phyloP scores from a whole-genome alignment of 2,888 invertebrate genomes.

The Polyommatus icarus region DNA sequence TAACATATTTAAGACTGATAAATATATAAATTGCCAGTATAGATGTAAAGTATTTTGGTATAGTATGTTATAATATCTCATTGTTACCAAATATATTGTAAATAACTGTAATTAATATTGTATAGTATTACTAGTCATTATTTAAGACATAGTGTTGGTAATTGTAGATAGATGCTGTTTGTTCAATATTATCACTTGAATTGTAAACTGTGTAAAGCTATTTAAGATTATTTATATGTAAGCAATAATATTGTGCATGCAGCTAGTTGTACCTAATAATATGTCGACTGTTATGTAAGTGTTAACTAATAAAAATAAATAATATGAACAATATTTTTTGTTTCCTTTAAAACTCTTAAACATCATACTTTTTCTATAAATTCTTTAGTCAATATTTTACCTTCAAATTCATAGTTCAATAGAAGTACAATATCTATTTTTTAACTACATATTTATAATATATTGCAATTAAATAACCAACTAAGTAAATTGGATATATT shows the following conservation, averaged over 20 bases:
- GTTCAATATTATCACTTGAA: constrained; percentile 38
- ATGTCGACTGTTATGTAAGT: constrained; percentile 59
- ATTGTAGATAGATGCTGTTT: constrained; percentile 50
- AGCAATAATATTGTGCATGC: constrained; percentile 39
- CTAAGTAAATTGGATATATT: background rate
- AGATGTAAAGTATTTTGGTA: constrained; percentile 71
- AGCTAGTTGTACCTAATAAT: constrained; percentile 51
- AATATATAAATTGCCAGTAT: constrained; percentile 68
- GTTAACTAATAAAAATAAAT: constrained; percentile 34
- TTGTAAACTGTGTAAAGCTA: constrained; percentile 38
- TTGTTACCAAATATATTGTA: constrained; percentile 80
- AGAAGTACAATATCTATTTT: background rate
- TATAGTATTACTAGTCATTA: constrained; percentile 78
- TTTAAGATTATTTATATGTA: constrained; percentile 34
- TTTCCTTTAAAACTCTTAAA: background rate
- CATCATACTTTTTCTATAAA: background rate
- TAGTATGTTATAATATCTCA: constrained; percentile 71
- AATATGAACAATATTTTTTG: constrained; percentile 19
- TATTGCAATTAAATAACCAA: background rate
- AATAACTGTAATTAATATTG: constrained; percentile 61
- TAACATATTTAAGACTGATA: constrained; percentile 72
- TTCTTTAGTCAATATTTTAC: too few species aligned
- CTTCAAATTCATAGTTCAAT: too few species aligned
- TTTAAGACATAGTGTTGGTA: constrained; percentile 63
- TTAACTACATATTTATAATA: too few species aligned